These are phyloP conservation scores for Crocallis elinguaria DNA, from an alignment of 2,888 invertebrate species.

Conservation along the genomic window DNA sequence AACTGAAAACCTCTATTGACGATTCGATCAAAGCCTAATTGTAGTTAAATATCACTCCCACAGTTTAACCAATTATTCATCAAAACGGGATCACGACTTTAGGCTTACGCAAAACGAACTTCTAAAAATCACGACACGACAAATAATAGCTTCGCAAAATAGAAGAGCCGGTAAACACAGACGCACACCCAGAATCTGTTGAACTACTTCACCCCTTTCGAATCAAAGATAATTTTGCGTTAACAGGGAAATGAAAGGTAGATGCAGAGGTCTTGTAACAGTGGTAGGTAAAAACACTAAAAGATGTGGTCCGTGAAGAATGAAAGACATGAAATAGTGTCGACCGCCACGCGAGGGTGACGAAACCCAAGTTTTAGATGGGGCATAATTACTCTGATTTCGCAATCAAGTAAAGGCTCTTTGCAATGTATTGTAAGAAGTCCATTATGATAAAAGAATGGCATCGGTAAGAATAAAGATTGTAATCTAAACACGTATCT, in stretches of 20 bases:
- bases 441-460: conserved; percentile 39
- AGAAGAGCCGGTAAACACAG: conserved; percentile 41
- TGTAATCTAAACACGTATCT: conserved; percentile 32
- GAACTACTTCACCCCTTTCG: conserved; percentile 15
- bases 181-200: conserved; percentile 29
- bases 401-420: conserved; percentile 27
- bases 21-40: conserved; percentile 18
- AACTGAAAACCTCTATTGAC: not conserved
- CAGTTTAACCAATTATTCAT: conserved; percentile 39
- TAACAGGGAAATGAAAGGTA: conserved; percentile 1
- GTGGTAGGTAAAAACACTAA: conserved; percentile 27
- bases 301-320: conserved; percentile 48
- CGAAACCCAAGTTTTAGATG: conserved; percentile 37
- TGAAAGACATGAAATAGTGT: conserved; percentile 40
- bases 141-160: conserved; percentile 39
- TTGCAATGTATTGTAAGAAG: conserved; percentile 31
- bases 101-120: conserved; percentile 40
- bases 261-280: conserved; percentile 28
- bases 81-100: conserved; percentile 50
- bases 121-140: conserved; percentile 58
- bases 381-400: conserved; percentile 35
- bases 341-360: conserved; percentile 30
- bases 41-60: conserved; percentile 48
- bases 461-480: conserved; percentile 35
- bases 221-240: conserved; percentile 1